A percentile compares a stretch with the other conserved stretches of the same genome.
These are phyloP conservation scores for Geopemphigus sp. DNA, from an alignment of 1,140 invertebrate species.

Conservation along the genomic window DNA sequence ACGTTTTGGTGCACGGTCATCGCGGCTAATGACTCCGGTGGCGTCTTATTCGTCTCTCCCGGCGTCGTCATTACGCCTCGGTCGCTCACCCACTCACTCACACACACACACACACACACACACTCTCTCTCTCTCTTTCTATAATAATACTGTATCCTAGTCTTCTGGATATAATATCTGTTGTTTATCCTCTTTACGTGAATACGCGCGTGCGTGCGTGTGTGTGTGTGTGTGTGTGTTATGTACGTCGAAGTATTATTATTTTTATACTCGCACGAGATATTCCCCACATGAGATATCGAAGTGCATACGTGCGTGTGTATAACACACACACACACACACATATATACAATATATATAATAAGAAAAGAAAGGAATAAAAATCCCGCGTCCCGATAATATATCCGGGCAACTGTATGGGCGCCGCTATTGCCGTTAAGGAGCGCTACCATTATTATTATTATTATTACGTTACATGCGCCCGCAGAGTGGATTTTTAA, in stretches of 20 bases:
- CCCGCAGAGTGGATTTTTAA: constrained; percentile 4
- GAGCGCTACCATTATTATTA: constrained; percentile 19
- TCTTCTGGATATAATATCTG: constrained; percentile 6
- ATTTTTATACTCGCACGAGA: not conserved
- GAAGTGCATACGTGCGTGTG: not conserved
- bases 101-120: no score
- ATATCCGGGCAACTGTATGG: not conserved
- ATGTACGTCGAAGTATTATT: no score
- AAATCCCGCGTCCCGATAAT: constrained; percentile 4
- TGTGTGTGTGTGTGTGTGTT: no score
- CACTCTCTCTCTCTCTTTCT: no score
- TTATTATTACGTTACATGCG: not conserved
- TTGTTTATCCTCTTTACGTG: constrained; percentile 25
- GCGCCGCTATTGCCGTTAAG: constrained; percentile 1
- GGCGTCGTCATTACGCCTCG: not conserved
- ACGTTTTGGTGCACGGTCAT: constrained; percentile 10
- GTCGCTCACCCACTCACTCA: no score
- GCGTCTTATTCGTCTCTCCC: constrained; percentile 31
- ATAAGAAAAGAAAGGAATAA: not conserved
- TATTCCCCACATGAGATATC: no score
- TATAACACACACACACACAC: no score
- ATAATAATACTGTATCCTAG: not conserved
- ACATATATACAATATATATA: no score
- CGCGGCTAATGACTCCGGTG: constrained; percentile 33
- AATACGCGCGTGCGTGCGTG: not conserved